Evolutionary conservation across 2,797 vertebrate species (phyloP).

Genomic region (Chloroceryle inda): DNA sequence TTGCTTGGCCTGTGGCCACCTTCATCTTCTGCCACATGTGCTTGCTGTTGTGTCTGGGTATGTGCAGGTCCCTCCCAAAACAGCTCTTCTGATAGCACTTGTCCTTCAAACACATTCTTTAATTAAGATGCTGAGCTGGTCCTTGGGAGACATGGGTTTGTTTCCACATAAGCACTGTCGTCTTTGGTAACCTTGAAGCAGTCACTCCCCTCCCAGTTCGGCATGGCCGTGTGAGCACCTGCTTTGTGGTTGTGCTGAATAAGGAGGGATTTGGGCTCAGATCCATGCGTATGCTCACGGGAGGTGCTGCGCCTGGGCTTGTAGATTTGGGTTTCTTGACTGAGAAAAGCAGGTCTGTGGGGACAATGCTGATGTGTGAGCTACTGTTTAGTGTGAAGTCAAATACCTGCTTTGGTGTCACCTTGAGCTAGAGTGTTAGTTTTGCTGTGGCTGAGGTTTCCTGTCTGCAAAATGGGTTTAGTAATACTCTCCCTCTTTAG

Average conservation of each 20-base stretch:
- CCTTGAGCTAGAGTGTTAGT: neutral
- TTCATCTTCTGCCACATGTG: fast-evolving
- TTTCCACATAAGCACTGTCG: neutral
- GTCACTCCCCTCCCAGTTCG: neutral
- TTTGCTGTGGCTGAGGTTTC: neutral
- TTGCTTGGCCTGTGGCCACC: neutral
- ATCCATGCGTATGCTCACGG: neutral
- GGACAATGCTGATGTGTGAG: neutral
- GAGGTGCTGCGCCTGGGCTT: neutral
- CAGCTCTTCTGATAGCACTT: neutral
- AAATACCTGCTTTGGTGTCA: neutral
- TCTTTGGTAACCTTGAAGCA: neutral
- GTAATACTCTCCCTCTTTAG: neutral
- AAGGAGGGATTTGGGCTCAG: neutral
- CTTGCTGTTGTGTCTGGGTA: neutral
- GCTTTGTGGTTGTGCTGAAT: neutral
- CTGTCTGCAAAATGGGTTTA: neutral
- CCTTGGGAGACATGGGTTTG: neutral
- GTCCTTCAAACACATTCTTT: neutral
- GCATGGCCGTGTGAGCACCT: neutral
- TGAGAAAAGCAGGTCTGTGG: neutral
- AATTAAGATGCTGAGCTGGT: neutral
- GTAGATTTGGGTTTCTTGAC: neutral
- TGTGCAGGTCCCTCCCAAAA: neutral
- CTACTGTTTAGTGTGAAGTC: neutral